These are phyloP conservation scores for Rhopalosiphum padi DNA, from an alignment of 1,140 invertebrate species.

Conservation along the genomic window DNA sequence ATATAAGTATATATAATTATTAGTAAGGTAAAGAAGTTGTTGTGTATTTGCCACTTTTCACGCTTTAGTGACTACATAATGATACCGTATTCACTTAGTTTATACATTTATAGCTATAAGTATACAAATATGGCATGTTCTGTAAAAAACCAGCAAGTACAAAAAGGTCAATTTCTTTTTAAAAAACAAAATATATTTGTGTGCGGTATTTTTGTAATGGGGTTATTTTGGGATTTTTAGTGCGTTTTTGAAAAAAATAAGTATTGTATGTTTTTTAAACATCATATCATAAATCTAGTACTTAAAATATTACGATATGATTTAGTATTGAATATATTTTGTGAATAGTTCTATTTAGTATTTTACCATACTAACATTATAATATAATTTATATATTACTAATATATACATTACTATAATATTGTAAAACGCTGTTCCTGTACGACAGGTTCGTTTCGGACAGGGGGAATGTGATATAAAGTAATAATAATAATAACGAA, in stretches of 20 bases:
- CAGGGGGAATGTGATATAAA: neutral
- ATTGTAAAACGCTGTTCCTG: neutral
- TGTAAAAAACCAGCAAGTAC: neutral
- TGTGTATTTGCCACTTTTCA: neutral
- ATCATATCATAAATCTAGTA: neutral
- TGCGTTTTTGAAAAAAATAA: too few species aligned
- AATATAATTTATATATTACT: neutral
- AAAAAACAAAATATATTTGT: neutral
- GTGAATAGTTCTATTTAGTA: neutral
- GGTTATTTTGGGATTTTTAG: neutral
- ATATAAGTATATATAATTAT: neutral
- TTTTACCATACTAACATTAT: neutral
- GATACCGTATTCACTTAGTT: neutral
- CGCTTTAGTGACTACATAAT: neutral
- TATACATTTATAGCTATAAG: neutral
- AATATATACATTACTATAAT: too few species aligned
- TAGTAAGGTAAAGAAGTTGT: neutral
- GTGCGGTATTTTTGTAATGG: neutral
- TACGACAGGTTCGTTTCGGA: neutral
- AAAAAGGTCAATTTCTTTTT: too few species aligned
- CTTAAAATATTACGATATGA: neutral
- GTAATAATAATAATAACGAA: slow-evolving; percentile 9
- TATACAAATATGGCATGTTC: neutral
- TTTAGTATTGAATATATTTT: neutral
- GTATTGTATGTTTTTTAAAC: neutral